Conservation (phyloP, 2,797 vertebrate genomes). For the Sternotherus odoratus region DNA sequence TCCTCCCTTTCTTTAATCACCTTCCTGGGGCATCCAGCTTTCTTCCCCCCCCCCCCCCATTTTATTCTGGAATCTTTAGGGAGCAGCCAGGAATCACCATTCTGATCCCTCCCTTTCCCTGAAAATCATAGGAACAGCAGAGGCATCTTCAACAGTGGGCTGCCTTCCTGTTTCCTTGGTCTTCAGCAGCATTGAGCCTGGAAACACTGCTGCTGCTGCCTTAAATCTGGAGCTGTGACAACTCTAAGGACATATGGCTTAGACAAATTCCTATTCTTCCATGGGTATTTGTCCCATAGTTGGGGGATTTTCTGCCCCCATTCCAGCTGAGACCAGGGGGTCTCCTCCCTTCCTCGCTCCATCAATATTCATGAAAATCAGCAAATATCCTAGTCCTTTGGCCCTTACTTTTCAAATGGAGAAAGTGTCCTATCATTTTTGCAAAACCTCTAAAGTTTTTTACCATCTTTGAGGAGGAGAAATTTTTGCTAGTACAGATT, state of each 20-base stretch:
- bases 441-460: neutral
- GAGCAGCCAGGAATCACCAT: neutral
- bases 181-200: neutral
- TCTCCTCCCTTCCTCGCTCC: neutral
- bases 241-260: too few species aligned
- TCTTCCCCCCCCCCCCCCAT: too few species aligned
- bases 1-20: slow-evolving; percentile 20
- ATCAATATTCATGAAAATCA: neutral
- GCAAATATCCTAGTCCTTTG: neutral
- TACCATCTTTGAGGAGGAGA: neutral
- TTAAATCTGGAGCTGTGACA: neutral
- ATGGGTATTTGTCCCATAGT: neutral
- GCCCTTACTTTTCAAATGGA: neutral
- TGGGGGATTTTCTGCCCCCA: neutral
- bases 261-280: neutral
- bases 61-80: neutral
- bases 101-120: neutral
- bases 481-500: neutral
- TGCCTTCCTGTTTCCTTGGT: neutral
- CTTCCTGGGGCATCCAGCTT: neutral
- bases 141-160: neutral
- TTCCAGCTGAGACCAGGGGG: neutral
- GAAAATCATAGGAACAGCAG: neutral
- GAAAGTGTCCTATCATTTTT: neutral
- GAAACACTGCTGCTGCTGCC: neutral